These are phyloP conservation scores for Drosophila littoralis DNA, from an alignment of 1,140 invertebrate genomes.

Conservation along the genomic window DNA sequence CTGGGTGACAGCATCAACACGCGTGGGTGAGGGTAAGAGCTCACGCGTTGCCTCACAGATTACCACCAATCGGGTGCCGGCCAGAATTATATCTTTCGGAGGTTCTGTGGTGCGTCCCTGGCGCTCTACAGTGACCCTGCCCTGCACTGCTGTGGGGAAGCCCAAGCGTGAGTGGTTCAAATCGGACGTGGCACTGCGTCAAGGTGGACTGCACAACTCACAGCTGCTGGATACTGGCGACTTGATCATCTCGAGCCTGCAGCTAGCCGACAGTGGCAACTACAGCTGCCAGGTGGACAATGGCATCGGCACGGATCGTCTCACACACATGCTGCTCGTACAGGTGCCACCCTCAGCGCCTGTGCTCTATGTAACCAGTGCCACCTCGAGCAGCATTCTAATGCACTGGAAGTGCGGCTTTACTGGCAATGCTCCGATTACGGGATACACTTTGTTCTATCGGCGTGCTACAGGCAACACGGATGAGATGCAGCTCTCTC, in stretches of 20 bases:
- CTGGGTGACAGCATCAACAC: constrained; percentile 91
- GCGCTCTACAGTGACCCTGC: constrained; percentile 87
- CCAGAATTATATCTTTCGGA: constrained; percentile 89
- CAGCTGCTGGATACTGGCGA: constrained; percentile 88
- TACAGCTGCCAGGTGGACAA: constrained; percentile 92
- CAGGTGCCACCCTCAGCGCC: constrained; percentile 89
- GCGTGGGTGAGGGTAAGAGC: constrained; percentile 91
- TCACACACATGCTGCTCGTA: constrained; percentile 87
- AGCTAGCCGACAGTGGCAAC: constrained; percentile 89
- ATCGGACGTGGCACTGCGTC: constrained; percentile 85
- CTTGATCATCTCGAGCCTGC: constrained; percentile 87
- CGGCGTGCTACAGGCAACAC: constrained; percentile 87
- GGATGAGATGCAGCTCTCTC: constrained; percentile 88
- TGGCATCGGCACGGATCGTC: constrained; percentile 88
- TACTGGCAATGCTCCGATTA: constrained; percentile 88
- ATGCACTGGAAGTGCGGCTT: constrained; percentile 90
- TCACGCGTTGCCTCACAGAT: constrained; percentile 88
- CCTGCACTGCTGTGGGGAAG: constrained; percentile 88
- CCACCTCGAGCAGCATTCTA: constrained; percentile 89
- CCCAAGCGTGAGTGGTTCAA: constrained; percentile 89
- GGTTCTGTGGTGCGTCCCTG: constrained; percentile 88
- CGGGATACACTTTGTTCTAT: constrained; percentile 89
- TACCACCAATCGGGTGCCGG: constrained; percentile 86
- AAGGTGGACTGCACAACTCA: constrained; percentile 86
- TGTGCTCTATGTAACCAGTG: constrained; percentile 89